Percentiles rank a stretch among this genome's conserved stretches.
Conservation (phyloP, 2,888 invertebrate species). For the Leptothorax acervorum region DNA sequence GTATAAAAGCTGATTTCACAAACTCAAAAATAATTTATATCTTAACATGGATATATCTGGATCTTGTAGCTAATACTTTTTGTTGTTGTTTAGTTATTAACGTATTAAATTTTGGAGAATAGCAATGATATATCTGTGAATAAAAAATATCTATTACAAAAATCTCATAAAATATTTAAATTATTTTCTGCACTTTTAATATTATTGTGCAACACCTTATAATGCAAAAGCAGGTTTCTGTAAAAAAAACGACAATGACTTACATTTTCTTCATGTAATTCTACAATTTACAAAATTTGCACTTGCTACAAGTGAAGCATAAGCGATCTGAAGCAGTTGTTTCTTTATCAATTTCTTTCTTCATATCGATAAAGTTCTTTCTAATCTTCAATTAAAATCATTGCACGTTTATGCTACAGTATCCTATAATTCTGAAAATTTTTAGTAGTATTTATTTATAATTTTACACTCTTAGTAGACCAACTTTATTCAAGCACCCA, state of each 20-base stretch:
- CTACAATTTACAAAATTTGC: conserved; percentile 52
- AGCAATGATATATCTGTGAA: conserved; percentile 27
- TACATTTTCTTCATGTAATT: conserved; percentile 60
- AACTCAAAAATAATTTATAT: conserved; percentile 38
- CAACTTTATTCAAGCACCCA: conserved; percentile 64
- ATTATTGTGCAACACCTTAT: conserved; percentile 48
- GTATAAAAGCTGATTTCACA: not conserved
- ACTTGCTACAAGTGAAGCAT: conserved; percentile 45
- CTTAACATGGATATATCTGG: conserved; percentile 60
- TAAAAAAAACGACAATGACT: conserved; percentile 56
- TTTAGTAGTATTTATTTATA: conserved; percentile 51
- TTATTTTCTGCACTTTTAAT: conserved; percentile 26
- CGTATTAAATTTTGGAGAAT: conserved; percentile 24
- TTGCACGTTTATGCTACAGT: conserved; percentile 27
- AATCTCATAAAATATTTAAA: conserved; percentile 20
- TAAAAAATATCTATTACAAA: conserved; percentile 44
- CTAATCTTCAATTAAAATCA: conserved; percentile 39
- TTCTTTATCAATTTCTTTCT: conserved; percentile 32
- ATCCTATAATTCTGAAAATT: conserved; percentile 37
- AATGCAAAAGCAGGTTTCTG: conserved; percentile 72
- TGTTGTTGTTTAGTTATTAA: not conserved
- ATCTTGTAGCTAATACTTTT: conserved; percentile 36
- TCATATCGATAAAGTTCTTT: conserved; percentile 30
- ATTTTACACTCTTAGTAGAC: conserved; percentile 53
- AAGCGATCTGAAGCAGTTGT: conserved; percentile 47